These are phyloP conservation scores for Astreopora myriophthalma DNA, from an alignment of 64 coral and sea anemone species.

Conservation along the genomic window DNA sequence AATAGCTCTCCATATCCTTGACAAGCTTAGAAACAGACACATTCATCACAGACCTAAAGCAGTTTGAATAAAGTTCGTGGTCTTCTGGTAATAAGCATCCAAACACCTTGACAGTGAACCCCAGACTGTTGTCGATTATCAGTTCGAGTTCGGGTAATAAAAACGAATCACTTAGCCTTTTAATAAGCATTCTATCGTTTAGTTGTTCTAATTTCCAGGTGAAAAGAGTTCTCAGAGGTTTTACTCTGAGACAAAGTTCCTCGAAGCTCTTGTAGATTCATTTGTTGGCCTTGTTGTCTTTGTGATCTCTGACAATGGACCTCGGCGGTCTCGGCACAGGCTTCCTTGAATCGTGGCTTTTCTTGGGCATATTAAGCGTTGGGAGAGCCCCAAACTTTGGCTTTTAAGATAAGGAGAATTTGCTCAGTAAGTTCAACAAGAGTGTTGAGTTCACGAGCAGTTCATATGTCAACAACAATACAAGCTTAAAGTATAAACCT, in stretches of 20 bases:
- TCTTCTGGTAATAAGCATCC: conserved; percentile 34
- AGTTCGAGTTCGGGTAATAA: conserved; percentile 21
- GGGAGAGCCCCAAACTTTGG: too few species aligned
- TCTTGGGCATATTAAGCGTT: too few species aligned
- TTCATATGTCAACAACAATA: not conserved
- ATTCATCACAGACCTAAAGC: conserved; percentile 33
- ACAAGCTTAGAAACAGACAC: conserved; percentile 40
- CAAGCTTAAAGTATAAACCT: conserved; percentile 13
- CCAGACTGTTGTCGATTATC: conserved; percentile 47
- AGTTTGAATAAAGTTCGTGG: conserved; percentile 3
- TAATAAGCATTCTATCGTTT: conserved; percentile 21
- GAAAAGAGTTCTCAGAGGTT: not conserved
- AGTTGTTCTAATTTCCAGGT: not conserved
- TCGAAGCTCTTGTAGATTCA: too few species aligned
- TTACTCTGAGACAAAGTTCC: not conserved
- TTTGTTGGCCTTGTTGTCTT: not conserved
- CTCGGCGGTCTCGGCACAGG: not conserved
- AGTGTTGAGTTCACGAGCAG: too few species aligned
- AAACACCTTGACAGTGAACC: conserved; percentile 36
- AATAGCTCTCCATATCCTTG: too few species aligned
- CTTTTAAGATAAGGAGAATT: too few species aligned
- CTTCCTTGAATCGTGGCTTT: too few species aligned
- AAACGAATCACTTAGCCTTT: not conserved
- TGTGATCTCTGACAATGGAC: too few species aligned
- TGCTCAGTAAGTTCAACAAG: too few species aligned